Evolutionary conservation across 1,140 invertebrate species (phyloP).

Genomic region (Anoplolepis gracilipes): DNA sequence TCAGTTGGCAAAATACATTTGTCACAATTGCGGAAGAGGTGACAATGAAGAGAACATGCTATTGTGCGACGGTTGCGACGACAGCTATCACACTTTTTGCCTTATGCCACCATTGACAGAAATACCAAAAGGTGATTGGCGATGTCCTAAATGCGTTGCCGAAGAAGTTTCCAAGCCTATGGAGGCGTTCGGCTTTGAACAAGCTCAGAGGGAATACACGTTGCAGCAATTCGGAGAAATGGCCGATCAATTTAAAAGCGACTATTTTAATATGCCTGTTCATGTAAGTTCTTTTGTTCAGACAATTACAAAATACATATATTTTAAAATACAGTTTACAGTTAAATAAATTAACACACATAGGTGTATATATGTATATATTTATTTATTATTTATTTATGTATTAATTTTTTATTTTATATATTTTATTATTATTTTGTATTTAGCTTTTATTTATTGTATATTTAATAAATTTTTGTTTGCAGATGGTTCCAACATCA

Average conservation of each 20-base stretch:
- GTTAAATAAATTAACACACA: background rate
- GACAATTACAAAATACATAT: background rate
- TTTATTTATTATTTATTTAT: no score
- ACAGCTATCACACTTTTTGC: slow-evolving; percentile 99
- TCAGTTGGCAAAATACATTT: slow-evolving; percentile 96
- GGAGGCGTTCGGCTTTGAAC: slow-evolving; percentile 99
- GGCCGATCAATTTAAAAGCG: slow-evolving; percentile 99
- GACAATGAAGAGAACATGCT: slow-evolving; percentile 98
- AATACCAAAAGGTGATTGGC: slow-evolving; percentile 98
- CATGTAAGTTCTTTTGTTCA: slow-evolving; percentile 87
- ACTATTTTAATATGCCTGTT: slow-evolving; percentile 99
- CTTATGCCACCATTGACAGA: slow-evolving; percentile 96
- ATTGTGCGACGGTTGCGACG: slow-evolving; percentile 98
- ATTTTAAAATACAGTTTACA: no score
- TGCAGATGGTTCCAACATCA: slow-evolving; percentile 92
- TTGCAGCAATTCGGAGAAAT: slow-evolving; percentile 99
- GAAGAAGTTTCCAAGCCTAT: slow-evolving; percentile 97
- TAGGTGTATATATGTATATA: no score
- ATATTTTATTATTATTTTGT: no score
- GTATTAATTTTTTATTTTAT: no score
- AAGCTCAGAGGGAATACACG: slow-evolving; percentile 97
- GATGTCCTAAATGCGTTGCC: slow-evolving; percentile 96
- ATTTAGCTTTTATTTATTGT: slow-evolving; percentile 9
- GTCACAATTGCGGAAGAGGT: slow-evolving; percentile 96
- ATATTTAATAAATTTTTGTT: slow-evolving; percentile 49